These are phyloP conservation scores for Dicyrtoma fusca DNA, from an alignment of 2,888 invertebrate genomes.

Conservation along the genomic window DNA sequence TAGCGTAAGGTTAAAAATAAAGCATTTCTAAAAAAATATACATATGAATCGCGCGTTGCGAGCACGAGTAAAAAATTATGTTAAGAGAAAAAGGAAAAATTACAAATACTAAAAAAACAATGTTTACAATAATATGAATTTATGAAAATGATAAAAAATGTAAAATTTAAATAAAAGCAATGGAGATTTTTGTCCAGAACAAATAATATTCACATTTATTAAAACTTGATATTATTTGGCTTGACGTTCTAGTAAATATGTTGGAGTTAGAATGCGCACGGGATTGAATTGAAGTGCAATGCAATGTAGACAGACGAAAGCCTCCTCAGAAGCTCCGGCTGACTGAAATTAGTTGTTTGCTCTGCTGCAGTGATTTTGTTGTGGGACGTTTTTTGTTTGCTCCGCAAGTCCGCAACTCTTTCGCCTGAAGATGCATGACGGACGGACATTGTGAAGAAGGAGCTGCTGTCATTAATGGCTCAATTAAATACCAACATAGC, in stretches of 20 bases:
- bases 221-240: no score
- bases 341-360: background rate
- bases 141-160: slow-evolving; percentile 19
- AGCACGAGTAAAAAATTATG: background rate
- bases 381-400: no score
- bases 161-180: slow-evolving; percentile 7
- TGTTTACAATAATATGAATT: slow-evolving; percentile 6
- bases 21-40: background rate
- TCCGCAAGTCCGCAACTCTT: no score
- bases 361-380: background rate
- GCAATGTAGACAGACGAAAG: no score
- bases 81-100: slow-evolving; percentile 8
- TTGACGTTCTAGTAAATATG: no score
- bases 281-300: no score
- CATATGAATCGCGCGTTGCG: slow-evolving; percentile 1
- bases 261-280: no score
- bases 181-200: slow-evolving; percentile 20
- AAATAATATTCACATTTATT: no score
- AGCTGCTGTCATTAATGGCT: slow-evolving; percentile 26
- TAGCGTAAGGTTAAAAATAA: background rate
- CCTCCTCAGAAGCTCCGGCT: background rate
- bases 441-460: no score
- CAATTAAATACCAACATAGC: slow-evolving; percentile 29
- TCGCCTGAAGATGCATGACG: no score
- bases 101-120: slow-evolving; percentile 8